Percentiles rank a stretch among this genome's conserved stretches.
Evolutionary conservation across 2,113 vertebrate species (phyloP).

Genomic region (Promerops cafer): DNA sequence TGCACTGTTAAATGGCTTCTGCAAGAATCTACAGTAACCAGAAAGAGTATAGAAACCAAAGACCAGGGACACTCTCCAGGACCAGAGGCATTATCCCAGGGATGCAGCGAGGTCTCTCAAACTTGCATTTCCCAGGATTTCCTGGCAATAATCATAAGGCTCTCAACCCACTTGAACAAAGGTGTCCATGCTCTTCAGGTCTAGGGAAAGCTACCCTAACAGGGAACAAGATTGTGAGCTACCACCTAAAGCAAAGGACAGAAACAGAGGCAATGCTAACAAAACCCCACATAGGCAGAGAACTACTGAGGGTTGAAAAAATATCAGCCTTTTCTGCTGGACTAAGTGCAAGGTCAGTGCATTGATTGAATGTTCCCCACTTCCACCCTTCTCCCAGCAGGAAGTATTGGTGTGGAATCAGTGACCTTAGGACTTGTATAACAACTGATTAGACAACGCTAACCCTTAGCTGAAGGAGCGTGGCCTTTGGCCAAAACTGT

Average conservation of each 20-base stretch:
- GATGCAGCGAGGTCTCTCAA: neutral
- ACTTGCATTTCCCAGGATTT: neutral
- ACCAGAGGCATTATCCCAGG: neutral
- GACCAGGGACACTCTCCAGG: neutral
- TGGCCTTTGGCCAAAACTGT: neutral
- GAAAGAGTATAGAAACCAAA: neutral
- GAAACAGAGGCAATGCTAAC: neutral
- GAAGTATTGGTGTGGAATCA: neutral
- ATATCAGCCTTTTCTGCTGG: neutral
- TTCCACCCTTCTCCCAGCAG: neutral
- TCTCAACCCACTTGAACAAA: neutral
- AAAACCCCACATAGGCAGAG: neutral
- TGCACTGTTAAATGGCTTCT: neutral
- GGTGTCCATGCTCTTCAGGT: neutral
- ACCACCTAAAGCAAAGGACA: neutral
- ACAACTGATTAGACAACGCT: neutral
- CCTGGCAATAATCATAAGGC: neutral
- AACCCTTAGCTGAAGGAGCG: neutral
- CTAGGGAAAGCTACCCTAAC: neutral
- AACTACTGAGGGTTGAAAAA: neutral
- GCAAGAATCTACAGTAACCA: neutral
- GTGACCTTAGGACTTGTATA: neutral
- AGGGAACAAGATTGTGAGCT: neutral
- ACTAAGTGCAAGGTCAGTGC: slow-evolving; percentile 17
- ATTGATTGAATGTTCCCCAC: neutral